Evolutionary conservation across 2,113 vertebrate genomes (phyloP).

Genomic region (Otocyon megalotis): DNA sequence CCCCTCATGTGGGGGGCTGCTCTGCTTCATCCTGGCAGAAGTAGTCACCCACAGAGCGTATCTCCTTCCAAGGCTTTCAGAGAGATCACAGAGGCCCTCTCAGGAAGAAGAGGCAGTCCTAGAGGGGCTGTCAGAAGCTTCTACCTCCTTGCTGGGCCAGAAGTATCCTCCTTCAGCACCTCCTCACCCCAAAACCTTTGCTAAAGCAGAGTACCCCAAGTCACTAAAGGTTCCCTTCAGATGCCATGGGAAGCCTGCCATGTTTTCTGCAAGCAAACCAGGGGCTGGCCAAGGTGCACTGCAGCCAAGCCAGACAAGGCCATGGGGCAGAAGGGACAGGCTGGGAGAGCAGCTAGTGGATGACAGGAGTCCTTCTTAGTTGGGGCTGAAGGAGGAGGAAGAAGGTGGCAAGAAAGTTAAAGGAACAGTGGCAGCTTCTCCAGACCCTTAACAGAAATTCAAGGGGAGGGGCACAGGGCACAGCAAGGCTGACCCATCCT

Average conservation of each 20-base stretch:
- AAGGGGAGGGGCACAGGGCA: not conserved
- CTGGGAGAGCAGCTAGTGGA: not conserved
- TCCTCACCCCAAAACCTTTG: not conserved
- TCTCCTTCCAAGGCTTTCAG: not conserved
- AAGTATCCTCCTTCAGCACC: not conserved
- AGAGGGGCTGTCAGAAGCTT: not conserved
- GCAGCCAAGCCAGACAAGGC: constrained; percentile 57
- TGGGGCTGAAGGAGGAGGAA: not conserved
- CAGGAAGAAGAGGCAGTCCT: not conserved
- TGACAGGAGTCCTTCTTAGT: not conserved
- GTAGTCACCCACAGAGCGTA: not conserved
- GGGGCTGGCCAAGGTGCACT: constrained; percentile 63
- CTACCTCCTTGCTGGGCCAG: not conserved
- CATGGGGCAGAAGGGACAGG: not conserved
- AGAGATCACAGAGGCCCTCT: not conserved
- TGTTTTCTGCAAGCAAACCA: constrained; percentile 40
- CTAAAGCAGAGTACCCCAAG: not conserved
- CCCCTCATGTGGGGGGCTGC: not conserved
- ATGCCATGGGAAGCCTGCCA: not conserved
- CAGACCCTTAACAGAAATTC: not conserved
- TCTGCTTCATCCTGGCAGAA: not conserved
- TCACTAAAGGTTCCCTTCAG: not conserved
- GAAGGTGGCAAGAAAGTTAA: not conserved
- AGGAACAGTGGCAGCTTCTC: constrained; percentile 14
- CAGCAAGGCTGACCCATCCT: not conserved